Evolutionary conservation across 2,797 vertebrate species (phyloP).

Genomic region (Meda fulgida): DNA sequence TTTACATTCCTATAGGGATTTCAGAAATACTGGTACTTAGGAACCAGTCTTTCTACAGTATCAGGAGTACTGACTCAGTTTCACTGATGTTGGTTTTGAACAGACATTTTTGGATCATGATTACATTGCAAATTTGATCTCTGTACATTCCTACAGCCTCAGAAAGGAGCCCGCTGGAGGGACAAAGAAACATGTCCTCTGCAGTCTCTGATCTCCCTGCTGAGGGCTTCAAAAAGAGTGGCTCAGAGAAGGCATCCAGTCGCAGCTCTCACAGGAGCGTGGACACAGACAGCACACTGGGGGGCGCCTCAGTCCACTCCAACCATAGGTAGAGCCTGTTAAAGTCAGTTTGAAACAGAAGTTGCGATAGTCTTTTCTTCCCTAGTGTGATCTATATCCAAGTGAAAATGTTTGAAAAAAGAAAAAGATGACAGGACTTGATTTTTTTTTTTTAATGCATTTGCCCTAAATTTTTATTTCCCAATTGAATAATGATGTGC

Average conservation of each 20-base stretch:
- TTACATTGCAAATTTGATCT: not conserved
- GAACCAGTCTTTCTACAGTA: not conserved
- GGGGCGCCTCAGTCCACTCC: slow-evolving; percentile 80
- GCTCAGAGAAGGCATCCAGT: slow-evolving; percentile 70
- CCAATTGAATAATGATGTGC: not conserved
- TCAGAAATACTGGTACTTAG: not conserved
- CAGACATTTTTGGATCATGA: slow-evolving; percentile 1
- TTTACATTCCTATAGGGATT: not conserved
- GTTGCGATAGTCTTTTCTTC: not conserved
- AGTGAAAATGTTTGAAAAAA: not conserved
- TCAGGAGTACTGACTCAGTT: not conserved
- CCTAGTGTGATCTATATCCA: not conserved
- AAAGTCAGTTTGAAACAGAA: not conserved
- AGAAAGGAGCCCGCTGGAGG: slow-evolving; percentile 78
- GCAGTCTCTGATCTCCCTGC: slow-evolving; percentile 75
- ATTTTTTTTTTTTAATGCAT: too few relatives aligned
- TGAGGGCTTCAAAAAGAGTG: slow-evolving; percentile 77
- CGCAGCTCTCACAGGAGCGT: slow-evolving; percentile 71
- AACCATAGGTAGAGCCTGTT: slow-evolving; percentile 80
- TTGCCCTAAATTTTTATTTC: too few relatives aligned
- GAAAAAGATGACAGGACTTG: not conserved
- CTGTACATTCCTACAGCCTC: slow-evolving; percentile 64
- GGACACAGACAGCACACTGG: slow-evolving; percentile 78
- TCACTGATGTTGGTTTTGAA: not conserved
- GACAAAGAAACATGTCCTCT: slow-evolving; percentile 77